These are phyloP conservation scores for Chelmon rostratus DNA, from an alignment of 2,797 vertebrate genomes.

Conservation along the genomic window DNA sequence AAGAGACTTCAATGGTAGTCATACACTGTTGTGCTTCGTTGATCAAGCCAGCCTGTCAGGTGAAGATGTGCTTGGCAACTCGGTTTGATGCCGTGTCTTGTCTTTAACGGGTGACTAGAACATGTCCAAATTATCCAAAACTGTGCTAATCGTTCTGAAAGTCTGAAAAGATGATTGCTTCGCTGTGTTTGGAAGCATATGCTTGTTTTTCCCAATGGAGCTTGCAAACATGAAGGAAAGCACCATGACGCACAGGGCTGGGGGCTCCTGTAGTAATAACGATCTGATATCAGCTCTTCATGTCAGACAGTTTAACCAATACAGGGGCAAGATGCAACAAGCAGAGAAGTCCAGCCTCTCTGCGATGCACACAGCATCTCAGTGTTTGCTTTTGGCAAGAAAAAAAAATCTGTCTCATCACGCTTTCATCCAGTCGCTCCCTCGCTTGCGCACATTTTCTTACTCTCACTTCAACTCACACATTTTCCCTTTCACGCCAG, in stretches of 20 bases:
- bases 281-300: slow-evolving; percentile 52
- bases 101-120: slow-evolving; percentile 37
- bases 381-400: slow-evolving; percentile 80
- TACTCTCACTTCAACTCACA: slow-evolving; percentile 45
- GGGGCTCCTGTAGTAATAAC: slow-evolving; percentile 29
- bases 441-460: slow-evolving; percentile 39
- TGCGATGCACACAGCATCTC: slow-evolving; percentile 61
- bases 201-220: slow-evolving; percentile 27
- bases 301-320: slow-evolving; percentile 62
- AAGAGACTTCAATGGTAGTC: slow-evolving; percentile 76
- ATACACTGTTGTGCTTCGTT: slow-evolving; percentile 74
- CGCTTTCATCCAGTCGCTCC: slow-evolving; percentile 47
- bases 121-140: slow-evolving; percentile 35
- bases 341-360: slow-evolving; percentile 76
- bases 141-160: slow-evolving; percentile 1
- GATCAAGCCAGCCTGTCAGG: slow-evolving; percentile 68
- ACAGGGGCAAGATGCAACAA: slow-evolving; percentile 61
- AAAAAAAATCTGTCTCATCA: slow-evolving; percentile 58
- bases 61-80: slow-evolving; percentile 75
- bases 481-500: slow-evolving; percentile 61
- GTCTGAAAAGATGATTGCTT: slow-evolving; percentile 20
- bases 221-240: slow-evolving; percentile 28
- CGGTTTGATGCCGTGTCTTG: slow-evolving; percentile 66
- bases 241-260: slow-evolving; percentile 39
- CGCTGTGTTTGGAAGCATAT: not conserved